phyloP scores from a whole-genome alignment of 2,113 vertebrate species.

The Antennarius striatus region DNA sequence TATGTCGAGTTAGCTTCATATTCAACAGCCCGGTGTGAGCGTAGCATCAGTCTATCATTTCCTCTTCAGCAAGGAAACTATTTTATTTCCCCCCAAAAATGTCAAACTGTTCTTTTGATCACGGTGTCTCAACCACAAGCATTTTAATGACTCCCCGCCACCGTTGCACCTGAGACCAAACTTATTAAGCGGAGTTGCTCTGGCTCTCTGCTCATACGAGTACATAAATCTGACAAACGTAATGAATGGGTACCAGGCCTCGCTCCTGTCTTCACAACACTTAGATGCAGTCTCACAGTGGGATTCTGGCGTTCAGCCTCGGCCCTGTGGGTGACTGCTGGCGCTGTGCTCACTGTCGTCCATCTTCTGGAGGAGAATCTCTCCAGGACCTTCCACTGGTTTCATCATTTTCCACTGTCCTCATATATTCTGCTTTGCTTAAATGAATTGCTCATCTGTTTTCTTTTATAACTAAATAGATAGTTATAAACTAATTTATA shows the following conservation, averaged over 20 bases:
- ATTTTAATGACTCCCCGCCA: background rate
- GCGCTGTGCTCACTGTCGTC: slow-evolving; percentile 39
- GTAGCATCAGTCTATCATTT: background rate
- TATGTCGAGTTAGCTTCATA: no score
- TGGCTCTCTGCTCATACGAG: slow-evolving; percentile 18
- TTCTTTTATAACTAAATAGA: no score
- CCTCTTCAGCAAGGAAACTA: background rate
- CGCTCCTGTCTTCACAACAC: slow-evolving; percentile 41
- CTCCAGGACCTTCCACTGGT: slow-evolving; percentile 24
- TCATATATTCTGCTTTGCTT: slow-evolving; percentile 18
- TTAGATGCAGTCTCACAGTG: slow-evolving; percentile 54
- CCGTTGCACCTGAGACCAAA: slow-evolving; percentile 4
- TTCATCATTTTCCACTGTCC: slow-evolving; percentile 29
- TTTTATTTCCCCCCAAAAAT: background rate
- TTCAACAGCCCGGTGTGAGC: no score
- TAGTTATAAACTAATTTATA: no score
- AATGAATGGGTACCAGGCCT: slow-evolving; percentile 42
- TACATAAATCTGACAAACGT: background rate
- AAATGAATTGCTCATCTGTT: background rate
- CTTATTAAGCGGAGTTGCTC: slow-evolving; percentile 29
- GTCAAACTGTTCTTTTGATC: slow-evolving; percentile 9
- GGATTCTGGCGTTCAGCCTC: slow-evolving; percentile 40
- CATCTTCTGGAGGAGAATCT: slow-evolving; percentile 52
- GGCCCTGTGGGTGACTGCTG: slow-evolving; percentile 29
- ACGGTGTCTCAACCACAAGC: slow-evolving; percentile 2